phyloP scores from a whole-genome alignment of 2,888 invertebrate genomes.

The Hydraecia micacea region DNA sequence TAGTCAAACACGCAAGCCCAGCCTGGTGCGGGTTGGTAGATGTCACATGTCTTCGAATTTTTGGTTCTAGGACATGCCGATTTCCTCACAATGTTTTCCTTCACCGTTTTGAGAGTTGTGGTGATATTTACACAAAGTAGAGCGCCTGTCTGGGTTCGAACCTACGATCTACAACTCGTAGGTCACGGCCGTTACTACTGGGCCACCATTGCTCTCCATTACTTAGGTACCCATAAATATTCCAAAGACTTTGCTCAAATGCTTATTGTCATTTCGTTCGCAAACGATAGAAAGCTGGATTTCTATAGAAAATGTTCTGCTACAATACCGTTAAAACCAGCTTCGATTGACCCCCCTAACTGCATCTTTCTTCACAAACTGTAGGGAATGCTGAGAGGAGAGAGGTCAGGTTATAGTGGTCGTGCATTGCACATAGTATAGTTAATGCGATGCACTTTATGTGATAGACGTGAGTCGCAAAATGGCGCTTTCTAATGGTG shows the following conservation, averaged over 20 bases:
- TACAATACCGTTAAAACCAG: conserved; percentile 40
- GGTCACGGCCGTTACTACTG: neutral
- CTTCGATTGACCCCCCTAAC: conserved; percentile 17
- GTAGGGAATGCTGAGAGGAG: neutral
- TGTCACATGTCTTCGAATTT: too few relatives aligned
- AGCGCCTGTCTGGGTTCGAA: neutral
- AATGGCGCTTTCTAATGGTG: conserved; percentile 61
- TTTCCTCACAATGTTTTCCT: too few relatives aligned
- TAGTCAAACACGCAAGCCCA: neutral
- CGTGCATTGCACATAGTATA: conserved; percentile 14
- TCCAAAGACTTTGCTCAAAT: conserved; percentile 18
- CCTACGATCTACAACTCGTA: neutral
- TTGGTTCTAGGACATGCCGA: too few relatives aligned
- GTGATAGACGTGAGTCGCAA: conserved; percentile 50
- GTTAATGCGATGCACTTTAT: conserved; percentile 54
- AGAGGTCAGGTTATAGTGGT: conserved; percentile 36
- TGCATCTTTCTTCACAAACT: conserved; percentile 44
- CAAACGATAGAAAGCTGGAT: conserved; percentile 62
- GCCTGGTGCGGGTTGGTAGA: neutral
- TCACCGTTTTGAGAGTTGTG: neutral
- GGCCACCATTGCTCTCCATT: neutral
- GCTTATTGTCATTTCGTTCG: conserved; percentile 24
- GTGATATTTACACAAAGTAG: neutral
- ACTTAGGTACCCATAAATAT: neutral
- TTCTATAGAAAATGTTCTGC: conserved; percentile 66